phyloP scores from a whole-genome alignment of 2,797 vertebrate genomes.

The Cryptoprocta ferox region DNA sequence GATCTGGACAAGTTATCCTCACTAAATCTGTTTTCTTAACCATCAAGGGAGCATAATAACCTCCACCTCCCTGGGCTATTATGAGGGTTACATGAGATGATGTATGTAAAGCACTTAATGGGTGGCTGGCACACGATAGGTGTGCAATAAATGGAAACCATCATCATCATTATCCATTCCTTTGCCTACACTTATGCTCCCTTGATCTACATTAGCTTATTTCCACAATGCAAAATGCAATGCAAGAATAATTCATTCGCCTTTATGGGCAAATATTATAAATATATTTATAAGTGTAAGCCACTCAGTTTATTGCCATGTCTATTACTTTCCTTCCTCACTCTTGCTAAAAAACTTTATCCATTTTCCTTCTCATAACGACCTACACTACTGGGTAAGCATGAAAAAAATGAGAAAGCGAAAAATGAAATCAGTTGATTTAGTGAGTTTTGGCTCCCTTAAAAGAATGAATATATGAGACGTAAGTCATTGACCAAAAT shows the following conservation, averaged over 20 bases:
- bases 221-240: neutral
- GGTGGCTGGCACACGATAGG: neutral
- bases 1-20: neutral
- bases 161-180: neutral
- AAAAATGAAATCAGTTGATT: neutral
- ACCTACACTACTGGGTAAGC: neutral
- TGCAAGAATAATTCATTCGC: neutral
- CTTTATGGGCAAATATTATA: neutral
- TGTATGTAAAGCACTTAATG: neutral
- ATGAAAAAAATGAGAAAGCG: slow-evolving; percentile 14
- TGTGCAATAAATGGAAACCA: neutral
- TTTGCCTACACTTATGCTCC: neutral
- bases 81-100: neutral
- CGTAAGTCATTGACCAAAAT: slow-evolving; percentile 31
- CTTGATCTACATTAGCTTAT: neutral
- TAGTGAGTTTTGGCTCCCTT: neutral
- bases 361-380: neutral
- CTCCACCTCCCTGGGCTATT: neutral
- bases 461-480: neutral
- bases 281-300: slow-evolving; percentile 23
- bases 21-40: neutral
- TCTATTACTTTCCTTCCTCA: neutral
- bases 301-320: neutral
- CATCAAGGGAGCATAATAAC: neutral
- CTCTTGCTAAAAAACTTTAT: neutral